Percentiles rank a stretch among this genome's conserved stretches.
These are phyloP conservation scores for Hoplostethus atlanticus DNA, from an alignment of 2,797 vertebrate genomes.

Conservation along the genomic window DNA sequence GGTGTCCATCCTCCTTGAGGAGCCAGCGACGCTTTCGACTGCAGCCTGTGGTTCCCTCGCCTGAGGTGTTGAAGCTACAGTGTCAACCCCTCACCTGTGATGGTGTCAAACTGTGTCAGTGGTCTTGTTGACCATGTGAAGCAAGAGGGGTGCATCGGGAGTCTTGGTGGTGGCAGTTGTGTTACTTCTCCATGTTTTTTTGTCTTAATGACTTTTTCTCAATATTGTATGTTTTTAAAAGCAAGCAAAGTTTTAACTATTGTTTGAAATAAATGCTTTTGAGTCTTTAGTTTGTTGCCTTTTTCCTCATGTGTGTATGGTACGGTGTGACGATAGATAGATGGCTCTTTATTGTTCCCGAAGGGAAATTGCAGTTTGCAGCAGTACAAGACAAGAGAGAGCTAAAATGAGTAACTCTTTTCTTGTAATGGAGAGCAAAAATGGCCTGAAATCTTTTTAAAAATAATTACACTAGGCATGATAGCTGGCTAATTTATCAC, in stretches of 20 bases:
- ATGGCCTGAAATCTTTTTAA: too few species aligned
- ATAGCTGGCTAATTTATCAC: too few species aligned
- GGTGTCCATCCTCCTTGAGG: neutral
- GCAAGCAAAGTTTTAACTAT: constrained; percentile 7
- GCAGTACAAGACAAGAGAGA: too few species aligned
- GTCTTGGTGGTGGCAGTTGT: neutral
- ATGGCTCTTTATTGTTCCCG: too few species aligned
- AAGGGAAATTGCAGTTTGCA: too few species aligned
- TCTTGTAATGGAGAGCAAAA: too few species aligned
- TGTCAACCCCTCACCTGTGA: neutral
- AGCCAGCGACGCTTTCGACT: neutral
- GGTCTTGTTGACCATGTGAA: neutral
- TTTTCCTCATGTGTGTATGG: neutral
- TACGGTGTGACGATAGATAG: too few species aligned
- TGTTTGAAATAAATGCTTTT: constrained; percentile 22
- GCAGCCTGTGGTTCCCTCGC: constrained; percentile 13
- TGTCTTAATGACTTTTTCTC: neutral
- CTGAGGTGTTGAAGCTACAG: neutral
- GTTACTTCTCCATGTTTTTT: constrained; percentile 5
- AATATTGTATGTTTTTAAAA: constrained; percentile 14
- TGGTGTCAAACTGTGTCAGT: constrained; percentile 16
- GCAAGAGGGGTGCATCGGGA: neutral
- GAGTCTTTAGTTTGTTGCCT: neutral
- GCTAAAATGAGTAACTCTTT: too few species aligned
- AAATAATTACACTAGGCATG: too few species aligned